phyloP scores from a whole-genome alignment of 2,888 invertebrate species.

The Parnassius apollo region DNA sequence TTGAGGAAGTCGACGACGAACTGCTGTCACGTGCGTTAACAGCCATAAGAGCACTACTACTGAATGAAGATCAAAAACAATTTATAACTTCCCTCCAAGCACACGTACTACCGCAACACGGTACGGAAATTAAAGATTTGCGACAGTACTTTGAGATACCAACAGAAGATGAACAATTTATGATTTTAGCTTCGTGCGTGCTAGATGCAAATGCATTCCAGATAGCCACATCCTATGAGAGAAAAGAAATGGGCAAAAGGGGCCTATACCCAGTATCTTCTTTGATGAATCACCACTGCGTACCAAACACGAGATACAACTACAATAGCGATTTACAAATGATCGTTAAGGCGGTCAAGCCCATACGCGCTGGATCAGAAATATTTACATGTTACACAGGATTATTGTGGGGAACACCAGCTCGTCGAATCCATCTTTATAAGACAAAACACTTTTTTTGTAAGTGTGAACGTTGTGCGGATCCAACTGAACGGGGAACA shows the following conservation, averaged over 20 bases:
- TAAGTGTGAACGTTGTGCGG: slow-evolving; percentile 83
- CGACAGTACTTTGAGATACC: slow-evolving; percentile 73
- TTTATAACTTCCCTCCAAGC: slow-evolving; percentile 77
- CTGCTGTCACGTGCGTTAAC: slow-evolving; percentile 61
- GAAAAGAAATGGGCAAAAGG: slow-evolving; percentile 75
- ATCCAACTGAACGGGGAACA: slow-evolving; percentile 84
- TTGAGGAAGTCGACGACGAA: slow-evolving; percentile 60
- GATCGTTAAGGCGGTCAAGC: slow-evolving; percentile 81
- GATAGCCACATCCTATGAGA: slow-evolving; percentile 70
- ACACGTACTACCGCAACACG: slow-evolving; percentile 78
- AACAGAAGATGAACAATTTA: slow-evolving; percentile 78
- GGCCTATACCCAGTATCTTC: slow-evolving; percentile 85
- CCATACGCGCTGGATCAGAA: slow-evolving; percentile 82
- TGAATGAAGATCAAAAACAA: slow-evolving; percentile 69
- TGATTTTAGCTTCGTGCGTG: slow-evolving; percentile 81
- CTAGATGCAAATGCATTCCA: slow-evolving; percentile 87
- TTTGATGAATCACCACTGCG: slow-evolving; percentile 86
- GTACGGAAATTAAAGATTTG: slow-evolving; percentile 79
- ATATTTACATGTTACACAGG: slow-evolving; percentile 85
- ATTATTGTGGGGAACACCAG: slow-evolving; percentile 84
- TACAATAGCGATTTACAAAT: slow-evolving; percentile 81
- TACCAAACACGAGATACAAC: slow-evolving; percentile 84
- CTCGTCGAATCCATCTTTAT: slow-evolving; percentile 82
- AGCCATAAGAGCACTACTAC: slow-evolving; percentile 61
- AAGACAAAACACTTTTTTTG: slow-evolving; percentile 86